Evolutionary conservation across 2,797 vertebrate genomes (phyloP).

Genomic region (Myotis pilosus): DNA sequence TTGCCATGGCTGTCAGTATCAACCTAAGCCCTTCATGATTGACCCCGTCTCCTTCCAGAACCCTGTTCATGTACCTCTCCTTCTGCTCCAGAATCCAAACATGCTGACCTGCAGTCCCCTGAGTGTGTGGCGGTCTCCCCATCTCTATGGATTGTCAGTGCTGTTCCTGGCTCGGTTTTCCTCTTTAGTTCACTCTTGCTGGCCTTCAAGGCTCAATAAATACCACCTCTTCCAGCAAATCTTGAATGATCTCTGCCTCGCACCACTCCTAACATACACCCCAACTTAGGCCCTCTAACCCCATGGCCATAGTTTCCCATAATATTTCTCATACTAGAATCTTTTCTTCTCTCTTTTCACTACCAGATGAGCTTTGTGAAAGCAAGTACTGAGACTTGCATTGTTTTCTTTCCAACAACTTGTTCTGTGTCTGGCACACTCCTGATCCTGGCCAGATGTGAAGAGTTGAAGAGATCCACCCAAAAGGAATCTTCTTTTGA

Average conservation of each 20-base stretch:
- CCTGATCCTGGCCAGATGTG: neutral
- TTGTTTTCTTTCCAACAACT: neutral
- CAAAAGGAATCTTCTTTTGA: slow-evolving; percentile 51
- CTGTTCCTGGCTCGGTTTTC: neutral
- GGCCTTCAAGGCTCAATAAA: neutral
- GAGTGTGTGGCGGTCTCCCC: neutral
- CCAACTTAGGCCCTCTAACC: neutral
- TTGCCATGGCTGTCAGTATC: neutral
- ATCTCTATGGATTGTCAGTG: neutral
- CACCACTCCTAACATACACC: neutral
- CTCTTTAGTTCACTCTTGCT: neutral
- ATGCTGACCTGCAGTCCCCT: neutral
- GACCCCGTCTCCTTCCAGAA: neutral
- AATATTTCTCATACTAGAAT: neutral
- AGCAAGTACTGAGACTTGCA: neutral
- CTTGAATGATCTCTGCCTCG: neutral
- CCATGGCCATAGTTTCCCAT: neutral
- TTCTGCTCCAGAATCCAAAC: neutral
- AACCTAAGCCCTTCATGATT: neutral
- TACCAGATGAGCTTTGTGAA: neutral
- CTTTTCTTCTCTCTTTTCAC: neutral
- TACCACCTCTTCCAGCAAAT: neutral
- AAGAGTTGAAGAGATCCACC: slow-evolving; percentile 20
- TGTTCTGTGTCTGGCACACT: neutral
- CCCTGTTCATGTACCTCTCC: neutral